A percentile compares a stretch with the other conserved stretches of the same genome.
Conservation (phyloP, 2,888 invertebrate genomes). For the Cheilosia impressa region DNA sequence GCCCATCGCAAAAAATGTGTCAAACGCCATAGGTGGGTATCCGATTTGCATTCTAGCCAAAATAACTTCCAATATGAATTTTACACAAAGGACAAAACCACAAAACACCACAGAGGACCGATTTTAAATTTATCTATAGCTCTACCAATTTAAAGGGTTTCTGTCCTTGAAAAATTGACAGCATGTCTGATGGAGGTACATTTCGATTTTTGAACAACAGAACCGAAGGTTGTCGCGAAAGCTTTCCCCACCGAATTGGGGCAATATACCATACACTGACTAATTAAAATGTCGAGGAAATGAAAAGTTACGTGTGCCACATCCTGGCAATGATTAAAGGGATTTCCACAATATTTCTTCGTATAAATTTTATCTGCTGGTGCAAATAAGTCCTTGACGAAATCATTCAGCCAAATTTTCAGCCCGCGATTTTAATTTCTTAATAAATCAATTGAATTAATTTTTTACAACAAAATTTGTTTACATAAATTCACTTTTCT, state of each 20-base stretch:
- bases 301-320: neutral
- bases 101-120: neutral
- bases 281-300: neutral
- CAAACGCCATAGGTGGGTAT: neutral
- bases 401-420: too few relatives aligned
- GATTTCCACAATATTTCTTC: neutral
- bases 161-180: neutral
- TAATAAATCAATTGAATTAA: too few relatives aligned
- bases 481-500: neutral
- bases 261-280: neutral
- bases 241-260: neutral
- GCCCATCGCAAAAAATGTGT: constrained; percentile 1
- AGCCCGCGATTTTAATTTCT: too few relatives aligned
- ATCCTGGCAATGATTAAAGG: neutral
- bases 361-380: too few relatives aligned
- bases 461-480: too few relatives aligned
- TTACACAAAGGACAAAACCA: neutral
- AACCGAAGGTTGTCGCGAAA: constrained; percentile 2
- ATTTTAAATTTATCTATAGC: neutral
- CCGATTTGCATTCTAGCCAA: neutral
- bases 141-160: neutral
- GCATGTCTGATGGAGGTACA: neutral
- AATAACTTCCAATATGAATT: neutral
- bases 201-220: neutral
- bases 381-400: too few relatives aligned